phyloP scores from a whole-genome alignment of 2,797 vertebrate species.

The Remorina albescens region DNA sequence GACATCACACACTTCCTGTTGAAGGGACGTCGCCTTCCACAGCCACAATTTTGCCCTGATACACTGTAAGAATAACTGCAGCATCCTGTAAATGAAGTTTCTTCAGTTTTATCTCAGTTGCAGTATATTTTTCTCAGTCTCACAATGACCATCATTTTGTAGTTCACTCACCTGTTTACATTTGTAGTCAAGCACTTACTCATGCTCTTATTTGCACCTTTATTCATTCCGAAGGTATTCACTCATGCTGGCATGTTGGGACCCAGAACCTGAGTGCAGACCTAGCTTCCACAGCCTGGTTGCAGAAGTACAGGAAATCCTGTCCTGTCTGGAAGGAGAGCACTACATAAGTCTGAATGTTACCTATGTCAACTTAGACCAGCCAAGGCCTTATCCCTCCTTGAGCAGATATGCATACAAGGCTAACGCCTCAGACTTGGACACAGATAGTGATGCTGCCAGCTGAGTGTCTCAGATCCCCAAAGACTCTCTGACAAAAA shows the following conservation, averaged over 20 bases:
- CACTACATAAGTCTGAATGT: constrained; percentile 92
- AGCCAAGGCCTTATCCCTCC: constrained; percentile 76
- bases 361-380: constrained; percentile 91
- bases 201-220: constrained; percentile 2
- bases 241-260: constrained; percentile 94
- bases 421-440: constrained; percentile 72
- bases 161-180: constrained; percentile 1
- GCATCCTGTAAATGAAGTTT: not conserved
- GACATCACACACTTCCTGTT: constrained; percentile 91
- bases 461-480: constrained; percentile 48
- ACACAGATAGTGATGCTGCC: constrained; percentile 25
- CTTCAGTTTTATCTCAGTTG: not conserved
- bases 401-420: constrained; percentile 73
- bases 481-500: constrained; percentile 22
- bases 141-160: not conserved
- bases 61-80: constrained; percentile 86
- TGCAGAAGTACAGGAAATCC: constrained; percentile 83
- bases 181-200: not conserved
- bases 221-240: constrained; percentile 65
- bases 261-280: constrained; percentile 84
- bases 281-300: constrained; percentile 87
- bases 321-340: constrained; percentile 86
- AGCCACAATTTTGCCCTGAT: constrained; percentile 93
- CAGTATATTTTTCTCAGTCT: constrained; percentile 1
- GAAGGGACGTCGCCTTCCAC: constrained; percentile 91